Percentiles rank a stretch among this genome's conserved stretches.
Conservation (phyloP, 2,888 invertebrate genomes). For the Drosophila putrida region DNA sequence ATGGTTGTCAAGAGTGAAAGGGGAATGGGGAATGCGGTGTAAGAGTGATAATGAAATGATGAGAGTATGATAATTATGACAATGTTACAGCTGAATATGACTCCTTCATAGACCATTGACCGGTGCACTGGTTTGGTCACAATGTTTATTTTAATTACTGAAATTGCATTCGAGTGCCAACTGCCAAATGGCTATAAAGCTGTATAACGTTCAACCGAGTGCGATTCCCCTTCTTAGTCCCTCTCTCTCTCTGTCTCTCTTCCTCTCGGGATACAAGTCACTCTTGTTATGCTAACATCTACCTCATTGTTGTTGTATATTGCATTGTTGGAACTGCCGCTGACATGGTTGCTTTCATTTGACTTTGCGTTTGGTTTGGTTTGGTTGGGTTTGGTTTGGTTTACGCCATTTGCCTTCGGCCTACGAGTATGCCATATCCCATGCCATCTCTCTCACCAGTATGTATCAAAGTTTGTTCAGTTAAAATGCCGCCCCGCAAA, state of each 20-base stretch:
- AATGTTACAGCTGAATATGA: conserved; percentile 50
- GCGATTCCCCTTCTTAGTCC: conserved; percentile 21
- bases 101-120: conserved; percentile 38
- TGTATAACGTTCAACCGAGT: conserved; percentile 29
- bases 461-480: conserved; percentile 81
- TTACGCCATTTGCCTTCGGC: conserved; percentile 68
- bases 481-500: conserved; percentile 70
- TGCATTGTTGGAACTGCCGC: conserved; percentile 58
- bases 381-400: conserved; percentile 67
- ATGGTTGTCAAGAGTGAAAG: not conserved
- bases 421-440: conserved; percentile 5
- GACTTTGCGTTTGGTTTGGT: conserved; percentile 74
- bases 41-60: conserved; percentile 57
- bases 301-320: conserved; percentile 49
- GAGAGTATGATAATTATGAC: conserved; percentile 63
- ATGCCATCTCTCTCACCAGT: conserved; percentile 18
- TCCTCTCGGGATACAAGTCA: conserved; percentile 11
- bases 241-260: not conserved
- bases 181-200: conserved; percentile 54
- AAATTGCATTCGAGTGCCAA: conserved; percentile 82
- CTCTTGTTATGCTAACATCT: conserved; percentile 71
- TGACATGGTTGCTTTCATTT: conserved; percentile 71
- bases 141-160: conserved; percentile 81
- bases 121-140: conserved; percentile 37
- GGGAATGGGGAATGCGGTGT: not conserved